Base-by-base conservation (phyloP, 1,140 invertebrate genomes). In the Anastatus disparis region DNA sequence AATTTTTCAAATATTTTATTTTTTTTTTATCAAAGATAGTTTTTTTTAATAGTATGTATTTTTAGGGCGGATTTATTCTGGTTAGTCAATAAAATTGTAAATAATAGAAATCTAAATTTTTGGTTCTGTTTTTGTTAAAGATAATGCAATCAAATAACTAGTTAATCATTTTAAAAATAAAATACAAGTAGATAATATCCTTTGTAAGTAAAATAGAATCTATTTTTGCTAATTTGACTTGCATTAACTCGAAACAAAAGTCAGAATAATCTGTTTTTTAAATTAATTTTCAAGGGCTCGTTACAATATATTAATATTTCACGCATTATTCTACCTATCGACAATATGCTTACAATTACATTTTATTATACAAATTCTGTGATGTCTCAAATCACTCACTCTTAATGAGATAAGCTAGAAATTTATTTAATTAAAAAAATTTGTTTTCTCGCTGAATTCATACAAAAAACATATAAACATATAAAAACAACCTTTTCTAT, bases 381-480 rank as follows among this genome's bases (percentile, higher is more conserved):
- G 12, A 17, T n/a, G 20, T 29, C 7, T 8, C 13, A n/a, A 48
- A 15, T 27, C 44, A 7, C 17, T 8, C n/a, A n/a, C n/a, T n/a
- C n/a, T n/a, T n/a, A n/a, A n/a, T n/a, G n/a, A n/a, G n/a, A n/a
- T n/a, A n/a, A n/a, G n/a, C n/a, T n/a, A n/a, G 12, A 17, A 52
- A 40, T 42, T 69, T 31, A 26, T 52, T 69, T 52, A 53, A 61
- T 61, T 48, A 52, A 65, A 52, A 55, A 61, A 61, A 61, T 52
- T 17, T 29, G 12, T n/a, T 59, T 27, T 42, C 35, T 15, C 56
- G n/a, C 20, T 52, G 31, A 29, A 22, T 52, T 38, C 55, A 52
- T 69, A 52, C 31, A 69, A 69, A 52, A 64, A 46, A 56, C 17
- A 69, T 24, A 61, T 61, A 61, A 42, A 61, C 61, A 69, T 22